phyloP scores from a whole-genome alignment of 37 sponge, comb jelly and placozoan genomes.

The Dysidea cf. avara region DNA sequence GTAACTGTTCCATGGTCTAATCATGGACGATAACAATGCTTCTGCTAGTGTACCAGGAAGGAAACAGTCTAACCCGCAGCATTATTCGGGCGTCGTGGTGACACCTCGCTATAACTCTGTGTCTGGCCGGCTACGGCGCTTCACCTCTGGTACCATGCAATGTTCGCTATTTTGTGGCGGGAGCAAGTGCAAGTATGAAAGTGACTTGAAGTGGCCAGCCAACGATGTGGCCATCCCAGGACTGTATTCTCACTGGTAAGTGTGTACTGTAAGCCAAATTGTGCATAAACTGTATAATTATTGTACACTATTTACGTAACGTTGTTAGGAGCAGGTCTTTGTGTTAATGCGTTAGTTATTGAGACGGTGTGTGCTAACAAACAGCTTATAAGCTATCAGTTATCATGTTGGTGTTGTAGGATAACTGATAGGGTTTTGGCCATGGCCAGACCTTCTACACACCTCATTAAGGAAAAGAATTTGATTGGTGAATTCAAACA shows the following conservation, averaged over 20 bases:
- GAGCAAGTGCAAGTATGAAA: slow-evolving; percentile 85
- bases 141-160: slow-evolving; percentile 27
- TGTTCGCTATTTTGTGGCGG: slow-evolving; percentile 89
- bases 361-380: too few relatives aligned
- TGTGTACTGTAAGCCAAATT: too few relatives aligned
- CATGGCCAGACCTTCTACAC: slow-evolving; percentile 91
- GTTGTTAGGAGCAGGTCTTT: too few relatives aligned
- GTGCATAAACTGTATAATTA: not conserved
- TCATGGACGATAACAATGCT: too few relatives aligned
- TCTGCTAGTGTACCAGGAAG: too few relatives aligned
- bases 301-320: not conserved
- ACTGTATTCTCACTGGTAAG: slow-evolving; percentile 85
- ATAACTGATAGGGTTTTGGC: slow-evolving; percentile 90
- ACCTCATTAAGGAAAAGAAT: slow-evolving; percentile 47
- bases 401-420: slow-evolving; percentile 47
- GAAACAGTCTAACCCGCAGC: too few relatives aligned
- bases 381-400: not conserved
- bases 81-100: too few relatives aligned
- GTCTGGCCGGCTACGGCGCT: too few relatives aligned
- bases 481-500: slow-evolving; percentile 68
- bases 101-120: too few relatives aligned
- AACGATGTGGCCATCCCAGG: slow-evolving; percentile 71
- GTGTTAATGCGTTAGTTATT: too few relatives aligned
- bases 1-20: too few relatives aligned
- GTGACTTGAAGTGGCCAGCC: slow-evolving; percentile 24